Evolutionary conservation across 2,888 invertebrate species (phyloP), one percentile per base, ranked within the genome.

Genomic region (Tachina fera): DNA sequence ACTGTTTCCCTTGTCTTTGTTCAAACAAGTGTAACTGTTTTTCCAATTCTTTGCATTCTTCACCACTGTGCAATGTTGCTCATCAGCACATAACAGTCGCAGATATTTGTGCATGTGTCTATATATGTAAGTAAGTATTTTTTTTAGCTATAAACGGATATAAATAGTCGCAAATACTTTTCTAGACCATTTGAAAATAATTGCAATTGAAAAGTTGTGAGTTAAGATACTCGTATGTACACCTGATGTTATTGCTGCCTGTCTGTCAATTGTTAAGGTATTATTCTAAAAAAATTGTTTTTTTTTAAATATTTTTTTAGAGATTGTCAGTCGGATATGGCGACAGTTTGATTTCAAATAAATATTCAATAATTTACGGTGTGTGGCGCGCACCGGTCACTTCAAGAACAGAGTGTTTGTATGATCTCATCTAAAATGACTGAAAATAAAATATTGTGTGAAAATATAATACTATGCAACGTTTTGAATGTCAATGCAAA

Each of bases 371-470:
- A 61, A 61, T 22, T 71, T 75, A 16, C 61, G 19, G 39, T 8
- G 16, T 61, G 74, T 74, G 31, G 31, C 31, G 31, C 61, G 31
- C 61, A 51, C 41, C 74, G 80, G 65, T 68, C 74, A 81, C 61
- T 68, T 81, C 68, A 74, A 81, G 74, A 67, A 68, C 74, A 60
- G 51, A 67, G 58, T 67, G 39, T 49, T 14, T 19, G 19, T 61
- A 75, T 81, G 81, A 81, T 81, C 81, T 81, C 81, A 81, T 81
- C 81, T 81, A 61, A 81, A 43, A 45, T 81, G 51, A 43, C 81
- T 51, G 43, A 51, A 43, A 81, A 53, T 61, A 9, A 60, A 68
- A 81, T 81, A 68, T 60, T 67, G 56, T 51, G 16, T 49, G 58
- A 67, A 74, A 58, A 49, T 67, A 79, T 16, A 53, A 14, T 39